Conservation (phyloP, 2,113 vertebrate genomes). For the Daboia siamensis region DNA sequence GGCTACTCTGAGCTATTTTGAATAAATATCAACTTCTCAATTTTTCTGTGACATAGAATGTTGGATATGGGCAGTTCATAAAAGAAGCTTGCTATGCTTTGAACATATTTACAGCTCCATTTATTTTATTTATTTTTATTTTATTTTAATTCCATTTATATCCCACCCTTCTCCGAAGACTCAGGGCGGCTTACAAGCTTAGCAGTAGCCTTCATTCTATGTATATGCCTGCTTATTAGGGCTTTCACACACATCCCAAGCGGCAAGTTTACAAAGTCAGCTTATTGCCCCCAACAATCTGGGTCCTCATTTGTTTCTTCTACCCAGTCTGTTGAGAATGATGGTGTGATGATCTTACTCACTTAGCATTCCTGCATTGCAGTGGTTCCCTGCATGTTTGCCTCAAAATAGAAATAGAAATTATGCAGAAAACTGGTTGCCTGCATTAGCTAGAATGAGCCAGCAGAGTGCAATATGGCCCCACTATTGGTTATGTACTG, state of each 20-base stretch:
- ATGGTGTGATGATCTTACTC: rapidly evolving
- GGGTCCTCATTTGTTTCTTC: neutral
- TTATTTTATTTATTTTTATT: too few relatives aligned
- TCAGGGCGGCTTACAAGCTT: too few relatives aligned
- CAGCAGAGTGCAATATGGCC: conserved; percentile 61
- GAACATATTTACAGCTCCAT: neutral
- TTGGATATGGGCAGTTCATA: neutral
- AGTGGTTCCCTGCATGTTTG: neutral
- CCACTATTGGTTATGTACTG: neutral
- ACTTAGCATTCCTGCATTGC: rapidly evolving
- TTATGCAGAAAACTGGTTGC: neutral
- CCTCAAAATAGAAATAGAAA: neutral
- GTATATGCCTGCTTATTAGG: too few relatives aligned
- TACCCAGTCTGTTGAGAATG: neutral
- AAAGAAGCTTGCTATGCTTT: neutral
- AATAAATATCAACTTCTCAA: neutral
- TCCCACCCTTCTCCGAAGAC: too few relatives aligned
- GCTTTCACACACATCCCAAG: too few relatives aligned
- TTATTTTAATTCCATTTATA: too few relatives aligned
- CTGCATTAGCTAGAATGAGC: conserved; percentile 6
- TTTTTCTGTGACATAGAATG: neutral
- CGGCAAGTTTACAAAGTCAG: too few relatives aligned
- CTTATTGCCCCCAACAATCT: too few relatives aligned
- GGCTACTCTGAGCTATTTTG: neutral
- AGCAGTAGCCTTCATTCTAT: too few relatives aligned